Evolutionary conservation across 2,888 invertebrate species (phyloP).

Genomic region (Fragum whitleyi): DNA sequence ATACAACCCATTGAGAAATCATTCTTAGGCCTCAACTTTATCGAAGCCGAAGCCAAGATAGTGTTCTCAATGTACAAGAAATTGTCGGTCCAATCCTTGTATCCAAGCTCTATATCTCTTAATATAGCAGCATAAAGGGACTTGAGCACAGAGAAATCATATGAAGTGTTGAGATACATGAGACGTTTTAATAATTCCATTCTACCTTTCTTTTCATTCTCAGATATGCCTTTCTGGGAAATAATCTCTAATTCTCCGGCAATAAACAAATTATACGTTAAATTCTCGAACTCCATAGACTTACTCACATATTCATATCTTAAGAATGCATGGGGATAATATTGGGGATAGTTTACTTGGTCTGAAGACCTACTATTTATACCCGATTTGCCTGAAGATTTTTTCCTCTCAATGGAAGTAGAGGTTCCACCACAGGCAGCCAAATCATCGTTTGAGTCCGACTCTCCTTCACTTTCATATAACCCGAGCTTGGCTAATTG

Average conservation of each 20-base stretch:
- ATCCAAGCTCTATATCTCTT: neutral
- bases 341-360: neutral
- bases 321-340: neutral
- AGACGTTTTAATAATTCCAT: neutral
- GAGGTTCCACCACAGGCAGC: no score
- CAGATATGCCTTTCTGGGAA: neutral
- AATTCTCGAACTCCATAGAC: neutral
- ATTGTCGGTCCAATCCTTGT: neutral
- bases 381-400: neutral
- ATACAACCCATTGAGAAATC: neutral
- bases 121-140: neutral
- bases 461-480: no score
- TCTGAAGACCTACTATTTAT: neutral
- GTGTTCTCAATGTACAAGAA: no score
- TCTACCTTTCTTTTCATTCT: neutral
- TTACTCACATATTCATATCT: neutral
- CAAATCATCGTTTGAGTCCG: no score
- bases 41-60: neutral
- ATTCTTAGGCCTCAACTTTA: neutral
- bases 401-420: neutral
- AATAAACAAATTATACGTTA: neutral
- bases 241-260: slow-evolving; percentile 9
- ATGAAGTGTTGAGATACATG: neutral
- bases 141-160: neutral
- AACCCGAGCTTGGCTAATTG: no score